Evolutionary conservation across 1,140 invertebrate genomes (phyloP).

Genomic region (Phthorimaea operculella): DNA sequence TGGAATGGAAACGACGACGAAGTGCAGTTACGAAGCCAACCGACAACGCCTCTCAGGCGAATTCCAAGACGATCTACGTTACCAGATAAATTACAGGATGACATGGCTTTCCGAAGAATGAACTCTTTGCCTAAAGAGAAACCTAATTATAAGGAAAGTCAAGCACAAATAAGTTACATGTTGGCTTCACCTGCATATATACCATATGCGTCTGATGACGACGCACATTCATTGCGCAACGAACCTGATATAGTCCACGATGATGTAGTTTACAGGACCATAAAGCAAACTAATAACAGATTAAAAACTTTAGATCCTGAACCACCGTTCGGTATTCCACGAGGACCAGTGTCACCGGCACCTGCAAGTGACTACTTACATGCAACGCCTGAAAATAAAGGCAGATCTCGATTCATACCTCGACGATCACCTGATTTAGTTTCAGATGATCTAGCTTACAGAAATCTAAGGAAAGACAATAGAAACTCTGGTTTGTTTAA

Average conservation of each 20-base stretch:
- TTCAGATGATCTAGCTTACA: slow-evolving; percentile 87
- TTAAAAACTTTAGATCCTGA: slow-evolving; percentile 81
- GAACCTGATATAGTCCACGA: slow-evolving; percentile 86
- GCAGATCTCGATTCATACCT: slow-evolving; percentile 72
- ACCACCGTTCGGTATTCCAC: slow-evolving; percentile 89
- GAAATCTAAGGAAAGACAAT: slow-evolving; percentile 83
- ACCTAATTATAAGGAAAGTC: slow-evolving; percentile 58
- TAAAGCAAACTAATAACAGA: slow-evolving; percentile 79
- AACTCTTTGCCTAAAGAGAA: slow-evolving; percentile 71
- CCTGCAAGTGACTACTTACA: slow-evolving; percentile 87
- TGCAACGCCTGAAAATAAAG: slow-evolving; percentile 72
- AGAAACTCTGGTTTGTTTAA: slow-evolving; percentile 52
- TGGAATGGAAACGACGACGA: slow-evolving; percentile 64
- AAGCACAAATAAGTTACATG: slow-evolving; percentile 78
- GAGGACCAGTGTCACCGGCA: slow-evolving; percentile 80
- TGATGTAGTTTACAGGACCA: slow-evolving; percentile 84
- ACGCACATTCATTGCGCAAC: slow-evolving; percentile 66
- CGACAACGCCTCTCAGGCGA: slow-evolving; percentile 48
- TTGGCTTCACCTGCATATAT: slow-evolving; percentile 75
- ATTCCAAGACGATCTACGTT: slow-evolving; percentile 53
- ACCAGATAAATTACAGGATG: slow-evolving; percentile 77
- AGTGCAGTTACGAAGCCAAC: slow-evolving; percentile 54
- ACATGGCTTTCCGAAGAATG: slow-evolving; percentile 82
- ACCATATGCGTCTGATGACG: slow-evolving; percentile 56
- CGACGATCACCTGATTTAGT: slow-evolving; percentile 82